A percentile compares a stretch with the other conserved stretches of the same genome.
Evolutionary conservation across 2,797 vertebrate species (phyloP).

Genomic region (Myripristis murdjan): DNA sequence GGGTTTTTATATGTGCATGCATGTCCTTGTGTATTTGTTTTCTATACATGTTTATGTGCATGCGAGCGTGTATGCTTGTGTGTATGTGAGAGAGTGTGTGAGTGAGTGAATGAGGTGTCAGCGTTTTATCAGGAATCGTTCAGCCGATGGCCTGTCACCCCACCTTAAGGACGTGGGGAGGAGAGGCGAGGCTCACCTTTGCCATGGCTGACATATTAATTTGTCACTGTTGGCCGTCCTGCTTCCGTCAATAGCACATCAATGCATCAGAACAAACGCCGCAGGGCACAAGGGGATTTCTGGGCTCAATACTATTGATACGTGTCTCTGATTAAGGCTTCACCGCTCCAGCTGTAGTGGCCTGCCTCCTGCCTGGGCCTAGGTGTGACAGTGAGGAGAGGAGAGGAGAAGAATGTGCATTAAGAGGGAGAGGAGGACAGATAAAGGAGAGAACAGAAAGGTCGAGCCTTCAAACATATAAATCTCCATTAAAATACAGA

Average conservation of each 20-base stretch:
- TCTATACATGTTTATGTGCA: background rate
- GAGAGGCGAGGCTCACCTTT: slow-evolving; percentile 79
- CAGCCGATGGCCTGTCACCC: slow-evolving; percentile 73
- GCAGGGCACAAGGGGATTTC: slow-evolving; percentile 71
- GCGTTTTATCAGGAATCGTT: slow-evolving; percentile 79
- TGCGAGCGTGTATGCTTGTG: background rate
- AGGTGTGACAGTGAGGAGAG: slow-evolving; percentile 30
- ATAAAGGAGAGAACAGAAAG: slow-evolving; percentile 47
- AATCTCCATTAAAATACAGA: slow-evolving; percentile 45
- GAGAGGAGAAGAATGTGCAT: background rate
- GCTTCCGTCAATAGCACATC: slow-evolving; percentile 78
- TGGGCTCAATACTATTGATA: slow-evolving; percentile 77
- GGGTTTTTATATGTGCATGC: slow-evolving; percentile 20
- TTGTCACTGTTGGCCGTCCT: slow-evolving; percentile 78
- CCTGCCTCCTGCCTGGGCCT: slow-evolving; percentile 4
- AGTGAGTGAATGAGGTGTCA: slow-evolving; percentile 70
- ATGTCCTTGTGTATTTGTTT: background rate
- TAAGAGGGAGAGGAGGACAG: slow-evolving; percentile 25
- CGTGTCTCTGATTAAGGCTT: slow-evolving; percentile 71
- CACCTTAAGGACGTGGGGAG: slow-evolving; percentile 69
- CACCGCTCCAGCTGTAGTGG: slow-evolving; percentile 43
- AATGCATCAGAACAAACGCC: slow-evolving; percentile 81
- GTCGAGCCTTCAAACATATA: slow-evolving; percentile 48
- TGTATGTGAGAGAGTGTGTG: slow-evolving; percentile 19
- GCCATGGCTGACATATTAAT: slow-evolving; percentile 85